Evolutionary conservation across 2,888 invertebrate genomes (phyloP).

Genomic region (Sipha maydis): DNA sequence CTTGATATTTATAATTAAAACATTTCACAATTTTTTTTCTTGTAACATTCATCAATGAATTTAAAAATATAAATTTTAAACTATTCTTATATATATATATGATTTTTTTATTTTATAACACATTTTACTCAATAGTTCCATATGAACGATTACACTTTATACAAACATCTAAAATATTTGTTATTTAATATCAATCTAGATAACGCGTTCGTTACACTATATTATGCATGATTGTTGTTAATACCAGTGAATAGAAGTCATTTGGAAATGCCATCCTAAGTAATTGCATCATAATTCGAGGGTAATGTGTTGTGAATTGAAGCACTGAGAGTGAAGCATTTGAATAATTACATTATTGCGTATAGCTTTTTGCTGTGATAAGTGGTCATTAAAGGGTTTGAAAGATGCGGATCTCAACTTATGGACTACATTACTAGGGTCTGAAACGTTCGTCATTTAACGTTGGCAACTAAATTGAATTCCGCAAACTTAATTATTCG

Average conservation of each 20-base stretch:
- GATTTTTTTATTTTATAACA: too few relatives aligned
- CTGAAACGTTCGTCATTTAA: not conserved
- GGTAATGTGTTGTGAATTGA: not conserved
- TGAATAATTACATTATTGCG: not conserved
- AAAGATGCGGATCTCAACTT: not conserved
- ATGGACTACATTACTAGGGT: conserved; percentile 1
- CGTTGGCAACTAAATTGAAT: conserved; percentile 16
- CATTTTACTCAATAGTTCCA: too few relatives aligned
- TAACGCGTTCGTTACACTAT: too few relatives aligned
- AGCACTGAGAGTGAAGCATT: not conserved
- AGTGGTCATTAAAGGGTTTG: not conserved
- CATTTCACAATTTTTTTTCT: too few relatives aligned
- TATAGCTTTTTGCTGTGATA: not conserved
- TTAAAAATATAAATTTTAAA: too few relatives aligned
- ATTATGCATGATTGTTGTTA: too few relatives aligned
- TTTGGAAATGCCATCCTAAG: not conserved
- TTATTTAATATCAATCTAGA: too few relatives aligned
- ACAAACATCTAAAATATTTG: too few relatives aligned
- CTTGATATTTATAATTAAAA: too few relatives aligned
- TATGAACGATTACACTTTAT: too few relatives aligned
- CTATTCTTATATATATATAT: too few relatives aligned
- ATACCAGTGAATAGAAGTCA: not conserved
- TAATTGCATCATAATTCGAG: not conserved
- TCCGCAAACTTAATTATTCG: not conserved
- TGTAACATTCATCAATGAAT: too few relatives aligned